phyloP scores from a whole-genome alignment of 2,888 invertebrate species.

The Lacanobia wlatinum region DNA sequence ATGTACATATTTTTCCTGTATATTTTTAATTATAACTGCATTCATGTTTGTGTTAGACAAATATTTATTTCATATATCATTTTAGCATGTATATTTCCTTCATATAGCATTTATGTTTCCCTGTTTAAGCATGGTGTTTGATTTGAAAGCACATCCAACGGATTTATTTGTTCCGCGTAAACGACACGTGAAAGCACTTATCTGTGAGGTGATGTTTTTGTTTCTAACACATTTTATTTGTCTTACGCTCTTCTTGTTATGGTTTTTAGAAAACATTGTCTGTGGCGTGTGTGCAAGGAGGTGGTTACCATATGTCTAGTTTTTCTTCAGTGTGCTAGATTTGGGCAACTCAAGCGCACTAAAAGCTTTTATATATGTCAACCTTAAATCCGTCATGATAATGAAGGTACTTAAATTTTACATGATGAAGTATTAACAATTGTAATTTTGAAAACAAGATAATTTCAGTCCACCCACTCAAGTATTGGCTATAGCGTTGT shows the following conservation, averaged over 20 bases:
- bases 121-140: slow-evolving; percentile 55
- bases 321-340: background rate
- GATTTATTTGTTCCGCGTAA: slow-evolving; percentile 67
- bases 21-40: slow-evolving; percentile 13
- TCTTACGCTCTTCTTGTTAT: slow-evolving; percentile 27
- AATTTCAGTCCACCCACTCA: too few species aligned
- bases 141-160: slow-evolving; percentile 63
- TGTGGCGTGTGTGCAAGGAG: slow-evolving; percentile 7
- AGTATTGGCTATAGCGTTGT: too few species aligned
- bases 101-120: slow-evolving; percentile 39
- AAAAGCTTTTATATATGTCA: too few species aligned
- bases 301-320: background rate
- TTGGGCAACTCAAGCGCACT: background rate
- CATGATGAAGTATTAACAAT: too few species aligned
- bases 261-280: slow-evolving; percentile 32
- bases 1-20: background rate
- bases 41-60: slow-evolving; percentile 3
- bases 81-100: slow-evolving; percentile 32
- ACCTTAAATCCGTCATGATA: too few species aligned
- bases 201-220: slow-evolving; percentile 58
- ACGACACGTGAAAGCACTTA: slow-evolving; percentile 71
- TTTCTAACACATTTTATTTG: slow-evolving; percentile 57
- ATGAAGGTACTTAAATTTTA: too few species aligned
- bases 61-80: slow-evolving; percentile 41
- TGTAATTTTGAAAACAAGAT: too few species aligned